phyloP scores from a whole-genome alignment of 2,797 vertebrate genomes.

The Columba guinea region DNA sequence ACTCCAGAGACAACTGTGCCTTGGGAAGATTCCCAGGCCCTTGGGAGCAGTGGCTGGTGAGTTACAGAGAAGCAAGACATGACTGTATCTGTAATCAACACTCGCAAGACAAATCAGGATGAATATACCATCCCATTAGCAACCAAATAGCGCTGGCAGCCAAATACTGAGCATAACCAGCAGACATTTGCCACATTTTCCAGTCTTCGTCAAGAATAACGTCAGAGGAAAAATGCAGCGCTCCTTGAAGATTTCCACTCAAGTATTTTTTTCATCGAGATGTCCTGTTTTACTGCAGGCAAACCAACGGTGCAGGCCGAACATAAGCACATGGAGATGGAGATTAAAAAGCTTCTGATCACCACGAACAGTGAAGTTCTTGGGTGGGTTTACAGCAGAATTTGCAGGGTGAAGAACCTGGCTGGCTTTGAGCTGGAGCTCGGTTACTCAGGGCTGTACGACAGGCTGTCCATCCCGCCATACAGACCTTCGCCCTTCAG shows the following conservation, averaged over 20 bases:
- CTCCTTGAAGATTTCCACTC: neutral
- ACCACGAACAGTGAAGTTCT: neutral
- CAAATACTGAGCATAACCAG: neutral
- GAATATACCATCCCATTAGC: neutral
- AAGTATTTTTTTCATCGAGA: neutral
- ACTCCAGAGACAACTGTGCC: neutral
- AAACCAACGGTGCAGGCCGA: neutral
- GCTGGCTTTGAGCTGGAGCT: neutral
- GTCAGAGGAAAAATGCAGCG: neutral
- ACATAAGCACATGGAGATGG: neutral
- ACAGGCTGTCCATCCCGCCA: neutral
- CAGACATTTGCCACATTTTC: neutral
- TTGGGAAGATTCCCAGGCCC: neutral
- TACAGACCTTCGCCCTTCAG: neutral
- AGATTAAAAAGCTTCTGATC: neutral
- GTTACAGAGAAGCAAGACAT: neutral
- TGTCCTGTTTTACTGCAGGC: neutral
- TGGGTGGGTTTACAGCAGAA: neutral
- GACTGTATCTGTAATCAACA: neutral
- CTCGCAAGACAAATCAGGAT: neutral
- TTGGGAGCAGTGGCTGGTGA: neutral
- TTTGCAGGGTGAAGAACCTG: neutral
- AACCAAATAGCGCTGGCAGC: neutral
- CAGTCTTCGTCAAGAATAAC: neutral
- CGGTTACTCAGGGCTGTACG: neutral